Percentiles rank a stretch among this genome's conserved stretches.
Conservation (phyloP, 2,113 vertebrate genomes). For the Hippopotamus amphibius region DNA sequence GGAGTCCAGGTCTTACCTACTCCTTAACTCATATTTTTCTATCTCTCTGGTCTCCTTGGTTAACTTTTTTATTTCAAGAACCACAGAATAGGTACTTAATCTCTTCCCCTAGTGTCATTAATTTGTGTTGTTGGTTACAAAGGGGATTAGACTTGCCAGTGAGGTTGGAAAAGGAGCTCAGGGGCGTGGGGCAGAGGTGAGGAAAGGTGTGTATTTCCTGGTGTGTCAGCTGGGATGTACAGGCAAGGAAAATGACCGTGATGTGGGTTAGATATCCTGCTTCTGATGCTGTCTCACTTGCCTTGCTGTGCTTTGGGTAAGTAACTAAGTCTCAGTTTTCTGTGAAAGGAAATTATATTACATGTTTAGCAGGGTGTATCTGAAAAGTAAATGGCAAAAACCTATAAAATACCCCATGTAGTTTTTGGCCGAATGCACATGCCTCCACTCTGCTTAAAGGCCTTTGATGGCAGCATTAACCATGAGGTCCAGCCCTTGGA, state of each 20-base stretch:
- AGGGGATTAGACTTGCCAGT: not conserved
- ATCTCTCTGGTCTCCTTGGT: not conserved
- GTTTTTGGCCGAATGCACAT: not conserved
- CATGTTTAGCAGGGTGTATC: not conserved
- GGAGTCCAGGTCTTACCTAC: not conserved
- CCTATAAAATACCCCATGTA: accelerated
- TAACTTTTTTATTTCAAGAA: conserved; percentile 33
- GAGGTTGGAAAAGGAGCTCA: not conserved
- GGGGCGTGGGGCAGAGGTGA: not conserved
- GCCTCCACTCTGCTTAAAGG: not conserved
- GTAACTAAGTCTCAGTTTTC: not conserved
- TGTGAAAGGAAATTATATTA: not conserved
- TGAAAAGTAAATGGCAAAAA: not conserved
- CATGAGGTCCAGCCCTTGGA: not conserved
- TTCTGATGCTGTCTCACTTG: not conserved
- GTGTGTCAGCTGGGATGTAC: no score
- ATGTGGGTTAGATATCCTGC: not conserved
- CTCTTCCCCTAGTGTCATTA: not conserved
- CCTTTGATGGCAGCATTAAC: not conserved
- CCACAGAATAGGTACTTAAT: not conserved
- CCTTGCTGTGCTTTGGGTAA: not conserved
- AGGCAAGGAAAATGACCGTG: not conserved
- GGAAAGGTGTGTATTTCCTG: not conserved
- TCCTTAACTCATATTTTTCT: not conserved
- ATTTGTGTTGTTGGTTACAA: not conserved